Evolutionary conservation across 2,888 invertebrate genomes (phyloP).

Genomic region (Eupithecia tripunctaria): DNA sequence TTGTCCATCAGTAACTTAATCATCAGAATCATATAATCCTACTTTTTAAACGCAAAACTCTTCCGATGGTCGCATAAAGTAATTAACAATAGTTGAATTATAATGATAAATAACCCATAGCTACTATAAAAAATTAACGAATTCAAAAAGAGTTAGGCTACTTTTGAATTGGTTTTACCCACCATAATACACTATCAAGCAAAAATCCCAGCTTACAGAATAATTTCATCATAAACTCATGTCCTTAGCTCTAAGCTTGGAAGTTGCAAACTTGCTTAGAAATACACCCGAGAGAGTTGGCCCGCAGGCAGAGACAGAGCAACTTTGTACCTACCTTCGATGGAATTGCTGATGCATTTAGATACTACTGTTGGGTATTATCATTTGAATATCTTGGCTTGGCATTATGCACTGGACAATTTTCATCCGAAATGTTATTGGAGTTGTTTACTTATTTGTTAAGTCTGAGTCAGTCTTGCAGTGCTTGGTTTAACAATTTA

Average conservation of each 20-base stretch:
- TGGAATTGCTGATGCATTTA: conserved; percentile 45
- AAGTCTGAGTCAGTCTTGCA: background rate
- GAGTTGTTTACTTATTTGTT: background rate
- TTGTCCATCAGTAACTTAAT: too few species aligned
- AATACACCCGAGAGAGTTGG: conserved; percentile 39
- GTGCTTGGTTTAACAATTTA: background rate
- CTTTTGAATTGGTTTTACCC: background rate
- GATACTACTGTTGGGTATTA: conserved; percentile 33
- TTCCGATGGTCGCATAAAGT: too few species aligned
- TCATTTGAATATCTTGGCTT: conserved; percentile 21
- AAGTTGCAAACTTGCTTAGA: conserved; percentile 37
- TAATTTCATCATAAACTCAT: conserved; percentile 43
- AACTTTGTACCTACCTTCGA: conserved; percentile 42
- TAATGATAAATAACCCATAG: too few species aligned
- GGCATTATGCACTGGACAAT: conserved; percentile 7
- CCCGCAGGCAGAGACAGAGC: conserved; percentile 32
- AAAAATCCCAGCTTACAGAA: conserved; percentile 23
- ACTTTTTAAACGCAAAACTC: too few species aligned
- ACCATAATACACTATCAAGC: background rate
- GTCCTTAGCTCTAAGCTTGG: conserved; percentile 42
- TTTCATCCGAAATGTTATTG: conserved; percentile 3
- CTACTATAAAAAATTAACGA: background rate
- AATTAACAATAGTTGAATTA: too few species aligned
- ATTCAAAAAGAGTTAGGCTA: background rate
- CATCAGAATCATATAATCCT: too few species aligned